Base-by-base conservation (phyloP, 1,140 invertebrate species). In the Drosophila kanapiae region DNA sequence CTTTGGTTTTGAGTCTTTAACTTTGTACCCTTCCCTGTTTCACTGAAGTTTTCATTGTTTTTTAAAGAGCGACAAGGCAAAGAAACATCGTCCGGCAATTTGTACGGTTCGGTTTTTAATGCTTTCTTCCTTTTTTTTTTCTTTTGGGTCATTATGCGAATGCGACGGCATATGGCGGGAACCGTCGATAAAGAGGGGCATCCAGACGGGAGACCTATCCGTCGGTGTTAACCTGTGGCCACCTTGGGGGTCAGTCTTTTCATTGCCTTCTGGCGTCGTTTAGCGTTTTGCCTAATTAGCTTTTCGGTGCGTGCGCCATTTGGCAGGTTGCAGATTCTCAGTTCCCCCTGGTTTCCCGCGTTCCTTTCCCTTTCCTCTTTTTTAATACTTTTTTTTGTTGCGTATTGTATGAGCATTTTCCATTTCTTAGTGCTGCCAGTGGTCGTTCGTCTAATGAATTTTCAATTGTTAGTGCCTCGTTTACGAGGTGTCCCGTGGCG, bases 221-320 rank as follows among this genome's bases (percentile, higher is more conserved):
- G 69, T 86, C 79, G 51, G 71, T 85, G 75, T 82, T 77, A 75
- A 48, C 76, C 61, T 48, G 82, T 70, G 48, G 48, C 63, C 65
- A 60, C 62, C 63, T 60, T 56, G 48, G 75, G 63, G 53, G 74
- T 43, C 53, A 59, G n/a, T 42, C 54, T 78, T 81, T 83, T 86
- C 79, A 85, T 85, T 65, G 75, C 82, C 67, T 68, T 65, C 67
- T 68, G 74, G 48, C 63, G 67, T 80, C 69, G 69, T 85, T 85
- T 74, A 82, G 74, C 79, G 82, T 87, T 86, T 85, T 85, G 82
- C 83, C 83, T 86, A 85, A 85, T 85, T 85, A 85, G 82, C 82
- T 85, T 84, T 85, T 85, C 79, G 78, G 82, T 85, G 82, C 82
- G 83, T 85, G 82, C 65, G 76, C 60, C 82, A 70, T 65, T 65